Evolutionary conservation across 2,113 vertebrate genomes (phyloP).

Genomic region (Nettapus auritus): DNA sequence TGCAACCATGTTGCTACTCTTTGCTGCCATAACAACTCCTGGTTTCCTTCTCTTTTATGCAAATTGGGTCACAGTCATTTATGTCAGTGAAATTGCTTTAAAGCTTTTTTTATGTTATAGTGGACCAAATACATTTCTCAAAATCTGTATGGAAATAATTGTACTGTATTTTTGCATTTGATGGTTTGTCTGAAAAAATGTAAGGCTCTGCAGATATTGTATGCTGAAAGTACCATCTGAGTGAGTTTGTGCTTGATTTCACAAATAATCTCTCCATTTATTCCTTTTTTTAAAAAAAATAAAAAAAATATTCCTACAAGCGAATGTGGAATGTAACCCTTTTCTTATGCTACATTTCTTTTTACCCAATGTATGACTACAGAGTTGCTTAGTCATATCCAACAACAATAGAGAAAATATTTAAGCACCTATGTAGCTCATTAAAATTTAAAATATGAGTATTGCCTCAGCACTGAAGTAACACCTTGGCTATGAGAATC

Average conservation of each 20-base stretch:
- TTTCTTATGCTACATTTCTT: background rate
- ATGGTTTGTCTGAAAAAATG: background rate
- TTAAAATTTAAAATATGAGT: background rate
- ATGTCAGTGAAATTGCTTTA: conserved; percentile 49
- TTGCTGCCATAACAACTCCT: conserved; percentile 60
- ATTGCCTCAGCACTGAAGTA: background rate
- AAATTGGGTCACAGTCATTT: conserved; percentile 76
- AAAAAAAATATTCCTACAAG: background rate
- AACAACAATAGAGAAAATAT: fast-evolving
- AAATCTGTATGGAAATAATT: conserved; percentile 54
- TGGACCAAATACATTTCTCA: conserved; percentile 38
- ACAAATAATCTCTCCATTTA: background rate
- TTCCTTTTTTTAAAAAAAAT: background rate
- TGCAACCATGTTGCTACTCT: conserved; percentile 6
- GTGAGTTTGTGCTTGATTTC: background rate
- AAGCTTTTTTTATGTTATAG: conserved; percentile 51
- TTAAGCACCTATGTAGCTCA: background rate
- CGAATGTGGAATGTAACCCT: background rate
- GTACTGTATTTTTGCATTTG: conserved; percentile 37
- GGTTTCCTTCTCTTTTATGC: conserved; percentile 69
- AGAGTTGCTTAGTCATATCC: background rate
- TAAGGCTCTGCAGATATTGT: background rate
- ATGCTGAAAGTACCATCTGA: background rate
- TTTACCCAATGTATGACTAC: background rate
- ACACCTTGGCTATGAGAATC: background rate